These are phyloP conservation scores for Hemicordylus capensis DNA, from an alignment of 2,113 vertebrate species.

Conservation along the genomic window DNA sequence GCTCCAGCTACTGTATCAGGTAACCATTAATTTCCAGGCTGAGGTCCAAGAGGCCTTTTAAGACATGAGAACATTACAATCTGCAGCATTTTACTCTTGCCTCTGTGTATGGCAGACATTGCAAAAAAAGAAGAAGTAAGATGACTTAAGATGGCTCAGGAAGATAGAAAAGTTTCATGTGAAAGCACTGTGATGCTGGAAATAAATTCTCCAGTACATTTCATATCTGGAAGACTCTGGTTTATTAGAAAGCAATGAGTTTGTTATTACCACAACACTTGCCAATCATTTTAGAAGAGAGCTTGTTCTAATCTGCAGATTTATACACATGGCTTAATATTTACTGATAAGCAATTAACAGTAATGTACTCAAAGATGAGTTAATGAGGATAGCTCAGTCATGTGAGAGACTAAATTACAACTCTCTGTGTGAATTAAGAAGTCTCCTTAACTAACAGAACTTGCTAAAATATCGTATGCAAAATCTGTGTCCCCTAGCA, in stretches of 20 bases:
- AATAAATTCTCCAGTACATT: background rate
- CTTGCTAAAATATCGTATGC: slow-evolving; percentile 43
- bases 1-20: background rate
- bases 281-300: slow-evolving; percentile 11
- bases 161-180: background rate
- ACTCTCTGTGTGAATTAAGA: background rate
- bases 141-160: slow-evolving; percentile 27
- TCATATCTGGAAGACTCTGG: background rate
- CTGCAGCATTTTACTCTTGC: background rate
- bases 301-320: slow-evolving; percentile 54
- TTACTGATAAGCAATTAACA: slow-evolving; percentile 50
- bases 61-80: background rate
- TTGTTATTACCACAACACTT: slow-evolving; percentile 10
- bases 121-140: slow-evolving; percentile 21
- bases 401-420: slow-evolving; percentile 13
- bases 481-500: slow-evolving; percentile 44
- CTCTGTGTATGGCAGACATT: background rate
- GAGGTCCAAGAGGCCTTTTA: slow-evolving; percentile 20
- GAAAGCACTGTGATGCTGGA: slow-evolving; percentile 5
- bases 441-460: background rate
- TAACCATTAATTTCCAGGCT: background rate
- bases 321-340: slow-evolving; percentile 56
- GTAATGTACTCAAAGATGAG: slow-evolving; percentile 14
- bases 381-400: slow-evolving; percentile 28
- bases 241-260: slow-evolving; percentile 33